Conservation (phyloP, 1,140 invertebrate genomes). For the Oreohelix idahoensis region DNA sequence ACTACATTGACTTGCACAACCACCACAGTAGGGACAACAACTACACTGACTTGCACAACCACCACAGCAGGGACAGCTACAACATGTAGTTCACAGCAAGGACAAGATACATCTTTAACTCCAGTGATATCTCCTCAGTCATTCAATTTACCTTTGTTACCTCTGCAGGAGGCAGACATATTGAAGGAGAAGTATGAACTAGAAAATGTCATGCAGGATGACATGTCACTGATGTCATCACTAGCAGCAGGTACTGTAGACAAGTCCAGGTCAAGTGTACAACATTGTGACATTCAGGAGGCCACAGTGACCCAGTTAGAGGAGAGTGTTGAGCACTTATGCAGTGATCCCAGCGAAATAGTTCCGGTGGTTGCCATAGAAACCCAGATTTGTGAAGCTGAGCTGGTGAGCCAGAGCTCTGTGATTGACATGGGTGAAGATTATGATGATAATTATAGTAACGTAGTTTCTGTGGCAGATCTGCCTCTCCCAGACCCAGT, state of each 20-base stretch:
- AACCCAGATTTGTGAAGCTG: neutral
- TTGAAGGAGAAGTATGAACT: neutral
- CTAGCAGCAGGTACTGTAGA: neutral
- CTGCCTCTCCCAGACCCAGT: slow-evolving; percentile 22
- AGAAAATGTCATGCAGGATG: neutral
- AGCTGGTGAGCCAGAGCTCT: neutral
- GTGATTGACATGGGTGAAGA: slow-evolving; percentile 14
- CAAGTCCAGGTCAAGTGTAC: neutral
- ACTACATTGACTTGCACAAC: too few species aligned
- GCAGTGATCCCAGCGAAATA: neutral
- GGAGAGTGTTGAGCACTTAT: slow-evolving; percentile 30
- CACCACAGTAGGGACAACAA: neutral
- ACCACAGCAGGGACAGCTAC: neutral
- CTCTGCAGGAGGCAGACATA: neutral
- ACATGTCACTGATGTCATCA: neutral
- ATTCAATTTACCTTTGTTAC: neutral
- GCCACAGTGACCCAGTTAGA: slow-evolving; percentile 10
- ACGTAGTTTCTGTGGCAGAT: slow-evolving; percentile 32
- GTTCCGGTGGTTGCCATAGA: neutral
- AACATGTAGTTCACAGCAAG: neutral
- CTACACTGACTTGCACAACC: neutral
- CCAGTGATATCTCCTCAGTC: neutral
- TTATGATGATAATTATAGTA: slow-evolving; percentile 20
- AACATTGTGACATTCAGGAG: slow-evolving; percentile 18
- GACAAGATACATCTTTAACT: neutral